Base-by-base conservation (phyloP, 2,888 invertebrate species). In the Eutolmus rufibarbis region DNA sequence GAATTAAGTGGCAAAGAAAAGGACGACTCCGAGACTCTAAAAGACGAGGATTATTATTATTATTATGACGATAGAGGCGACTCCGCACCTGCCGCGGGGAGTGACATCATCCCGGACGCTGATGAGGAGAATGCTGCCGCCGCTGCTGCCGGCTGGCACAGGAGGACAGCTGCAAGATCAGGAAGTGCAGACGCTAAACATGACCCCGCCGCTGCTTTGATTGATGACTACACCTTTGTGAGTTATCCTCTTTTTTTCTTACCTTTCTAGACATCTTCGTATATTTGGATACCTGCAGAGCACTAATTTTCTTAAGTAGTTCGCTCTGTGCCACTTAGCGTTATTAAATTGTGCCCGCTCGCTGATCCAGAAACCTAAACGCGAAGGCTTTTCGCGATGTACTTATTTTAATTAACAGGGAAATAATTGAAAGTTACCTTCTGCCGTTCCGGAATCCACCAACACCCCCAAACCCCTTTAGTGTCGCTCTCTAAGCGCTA, bases 1-100 rank as follows among this genome's bases (percentile, higher is more conserved):
- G 66, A 66, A 66, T 66, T 66, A 66, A 66, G 28, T 66, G 66
- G 12, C 14, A 34, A 31, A 76, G 76, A 76, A 34, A 76, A 76
- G 51, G 79, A 79, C 7, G 51, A n/a, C n/a, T 56, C 28, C 31
- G 23, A 28, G 31, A 7, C 23, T 0, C 12, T 66, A n/a, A 74
- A 87, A 28, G 86, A 88, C 14, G 87, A 87, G 31, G 87, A 87
- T 28, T 87, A 88, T 74, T 85, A 88, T 37, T 87, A 88, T 74
- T 87, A 88, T 77, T 84, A 88, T 79, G 76, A 85, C 16, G 88
- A 88, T 43, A 87, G 74, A 37, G 85, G 87, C 81, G 43, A 87
- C 3, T 82, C 76, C 51, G 86, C 37, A 82, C 57, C 82, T 82
- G 57, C 66, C 14, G 51, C 8, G 9, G 43, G n/a, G 16, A 51